Evolutionary conservation across 2,888 invertebrate species (phyloP), one percentile per base, ranked within the genome.

Genomic region (Torymus texanus): DNA sequence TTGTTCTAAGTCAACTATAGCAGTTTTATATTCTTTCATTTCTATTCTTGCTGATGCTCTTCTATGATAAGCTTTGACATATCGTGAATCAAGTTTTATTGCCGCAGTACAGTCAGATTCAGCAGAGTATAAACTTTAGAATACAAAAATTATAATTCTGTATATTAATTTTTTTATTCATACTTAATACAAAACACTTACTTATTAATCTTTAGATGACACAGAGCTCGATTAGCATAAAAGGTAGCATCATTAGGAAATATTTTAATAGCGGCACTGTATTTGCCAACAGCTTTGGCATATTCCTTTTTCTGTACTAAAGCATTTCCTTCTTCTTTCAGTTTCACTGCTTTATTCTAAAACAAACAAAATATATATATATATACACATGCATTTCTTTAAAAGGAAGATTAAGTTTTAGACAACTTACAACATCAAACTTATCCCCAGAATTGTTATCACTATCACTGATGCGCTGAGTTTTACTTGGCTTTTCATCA

Each of bases 201-300:
- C 96, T 94, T 94, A 82, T 95, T 93, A 84, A 94, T 92, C 90
- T 96, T 97, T 12, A 98, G 91, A 82, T 95, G 93, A 85, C 98
- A 98, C 74, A 97, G 92, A 1, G 97, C 97, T 84, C 98, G 92
- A 89, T 98, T 98, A 0, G 97, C 96, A 86, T 93, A 97, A 87
- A 95, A 95, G 14, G 96, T 92, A 2, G 97, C 93, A 88, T 97
- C 94, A 88, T 94, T 93, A 11, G 94, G 93, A 85, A 96, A 96
- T 77, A 95, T 90, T 79, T 95, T 94, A 58, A 99, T 97, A 0
- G 98, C 98, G 87, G 95, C 93, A 61, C 94, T 94, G 89, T 99
- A 99, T 88, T 95, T 95, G 8, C 93, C 91, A 78, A 98, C 94
- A 0, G 99, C 99, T 83, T 95, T 94, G 29, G 94, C 93, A 93